Evolutionary conservation across 92 coral and sea anemone genomes (phyloP).

Genomic region (Porites divaricata): DNA sequence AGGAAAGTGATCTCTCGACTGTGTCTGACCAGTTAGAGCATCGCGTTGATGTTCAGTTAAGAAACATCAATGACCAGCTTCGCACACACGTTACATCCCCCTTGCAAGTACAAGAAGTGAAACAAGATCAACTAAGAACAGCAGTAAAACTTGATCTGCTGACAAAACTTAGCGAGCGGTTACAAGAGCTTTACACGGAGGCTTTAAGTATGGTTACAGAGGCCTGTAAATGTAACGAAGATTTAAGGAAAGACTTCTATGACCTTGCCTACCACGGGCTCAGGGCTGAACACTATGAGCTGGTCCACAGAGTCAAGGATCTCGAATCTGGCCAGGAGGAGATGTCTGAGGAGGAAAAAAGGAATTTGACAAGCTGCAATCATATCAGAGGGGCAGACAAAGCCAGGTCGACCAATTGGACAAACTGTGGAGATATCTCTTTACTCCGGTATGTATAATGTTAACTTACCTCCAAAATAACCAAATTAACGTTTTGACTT

Average conservation of each 20-base stretch:
- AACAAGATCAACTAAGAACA: neutral
- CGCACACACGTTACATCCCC: neutral
- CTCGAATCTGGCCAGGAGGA: neutral
- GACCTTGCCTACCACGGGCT: slow-evolving; percentile 26
- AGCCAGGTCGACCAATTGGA: slow-evolving; percentile 12
- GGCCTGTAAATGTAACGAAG: slow-evolving; percentile 8
- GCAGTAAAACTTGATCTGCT: slow-evolving; percentile 13
- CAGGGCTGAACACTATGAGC: slow-evolving; percentile 25
- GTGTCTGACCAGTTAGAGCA: neutral
- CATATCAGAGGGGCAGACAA: neutral
- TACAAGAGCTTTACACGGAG: neutral
- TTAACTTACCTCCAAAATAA: too few species aligned
- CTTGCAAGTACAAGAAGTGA: slow-evolving; percentile 2
- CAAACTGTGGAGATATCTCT: neutral
- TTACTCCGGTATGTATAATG: slow-evolving; percentile 8
- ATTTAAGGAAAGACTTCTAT: slow-evolving; percentile 1
- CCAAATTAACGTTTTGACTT: too few species aligned
- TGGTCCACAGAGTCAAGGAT: slow-evolving; percentile 14
- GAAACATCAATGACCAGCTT: neutral
- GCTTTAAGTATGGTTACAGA: neutral
- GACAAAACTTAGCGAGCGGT: neutral
- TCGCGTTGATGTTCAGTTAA: neutral
- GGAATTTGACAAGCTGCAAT: neutral
- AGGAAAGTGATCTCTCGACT: neutral
- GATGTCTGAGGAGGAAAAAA: slow-evolving; percentile 15